Base-by-base conservation (phyloP, 2,797 vertebrate species). In the Sebastes cheni region DNA sequence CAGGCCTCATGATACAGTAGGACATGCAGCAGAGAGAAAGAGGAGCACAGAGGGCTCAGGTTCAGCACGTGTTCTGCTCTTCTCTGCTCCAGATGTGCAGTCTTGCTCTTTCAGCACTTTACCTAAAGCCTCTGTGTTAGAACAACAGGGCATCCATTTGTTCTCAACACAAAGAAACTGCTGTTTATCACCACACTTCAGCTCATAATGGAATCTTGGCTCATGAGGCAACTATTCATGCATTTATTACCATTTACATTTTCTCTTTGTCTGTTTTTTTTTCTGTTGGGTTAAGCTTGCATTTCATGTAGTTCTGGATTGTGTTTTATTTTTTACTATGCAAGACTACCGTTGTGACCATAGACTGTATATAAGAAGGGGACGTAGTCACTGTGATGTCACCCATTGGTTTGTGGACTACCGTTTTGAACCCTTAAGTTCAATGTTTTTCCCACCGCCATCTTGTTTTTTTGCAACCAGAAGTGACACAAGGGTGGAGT, bases 21-120 rank as follows among this genome's bases (percentile, higher is more conserved):
- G 90, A 93, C 88, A 90, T 89, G 88, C 79, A 94, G 91, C 86
- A 80, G 61, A 79, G 81, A 81, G 82, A 71, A 64, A 87, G 71
- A 78, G 69, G 64, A 71, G 70, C 68, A 79, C 22, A 55, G 69
- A 77, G 65, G 73, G 60, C 73, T 87, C 77, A 54, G 84, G 83
- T 84, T 87, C 70, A 80, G 65, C 82, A 86, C 39, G 20, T 77
- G 72, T 74, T 87, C 81, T 72, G 68, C 52, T 81, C n/a, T 82
- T 87, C 73, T 84, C 29, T 56, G 75, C 80, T 87, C 82, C 86
- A 91, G 89, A 91, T 93, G 90, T 91, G 84, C 70, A 62, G 50
- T 75, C 66, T 75, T 88, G 86, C 84, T 77, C 75, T 84, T 85
- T 89, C 87, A 92, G 88, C 86, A 77, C 79, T 90, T 92, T 88